Base-by-base conservation (phyloP, 1,140 invertebrate genomes). In the Penaeus indicus region DNA sequence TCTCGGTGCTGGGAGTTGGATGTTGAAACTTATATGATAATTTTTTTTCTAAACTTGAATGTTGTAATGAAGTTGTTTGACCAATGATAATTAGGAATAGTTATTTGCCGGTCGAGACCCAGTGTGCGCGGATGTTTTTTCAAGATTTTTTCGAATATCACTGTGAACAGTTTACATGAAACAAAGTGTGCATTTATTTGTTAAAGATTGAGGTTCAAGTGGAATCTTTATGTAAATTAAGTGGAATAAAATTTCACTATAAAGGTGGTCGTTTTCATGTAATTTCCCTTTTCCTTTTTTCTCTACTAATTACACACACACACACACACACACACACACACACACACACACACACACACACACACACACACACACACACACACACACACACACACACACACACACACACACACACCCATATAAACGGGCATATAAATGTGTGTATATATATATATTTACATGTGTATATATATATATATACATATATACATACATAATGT, bases 191-290 rank as follows among this genome's bases (percentile, higher is more conserved):
- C 60, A 88, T 79, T 84, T 84, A 78, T 88, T 88, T 88, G 86
- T 88, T 88, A 88, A 88, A 88, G 10, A 67, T 80, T 81, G 72
- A 63, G 87, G 72, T 84, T 88, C 69, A 42, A 61, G 75, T 88
- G 87, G 81, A 88, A 84, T 88, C 87, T 82, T 88, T 75, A 84
- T 88, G 87, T 88, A 88, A 84, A 88, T 19, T 78, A 64, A 88
- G 87, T 88, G 87, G 75, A 88, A 88, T 88, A 88, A 88, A 88
- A 88, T 88, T 88, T 88, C 87, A 88, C 87, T 88, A 83, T 88
- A 88, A 83, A 78, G 13, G 0, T 38, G 10, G 25, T 27, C 0
- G 16, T 21, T 78, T 10, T 21, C 27, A 5, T 21, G 75, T 10
- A 78, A 13, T 78, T 27, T 78, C 1, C 27, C 21, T 38, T 47